Conservation (phyloP, 2,888 invertebrate species). For the Agonopterix subpropinquella region DNA sequence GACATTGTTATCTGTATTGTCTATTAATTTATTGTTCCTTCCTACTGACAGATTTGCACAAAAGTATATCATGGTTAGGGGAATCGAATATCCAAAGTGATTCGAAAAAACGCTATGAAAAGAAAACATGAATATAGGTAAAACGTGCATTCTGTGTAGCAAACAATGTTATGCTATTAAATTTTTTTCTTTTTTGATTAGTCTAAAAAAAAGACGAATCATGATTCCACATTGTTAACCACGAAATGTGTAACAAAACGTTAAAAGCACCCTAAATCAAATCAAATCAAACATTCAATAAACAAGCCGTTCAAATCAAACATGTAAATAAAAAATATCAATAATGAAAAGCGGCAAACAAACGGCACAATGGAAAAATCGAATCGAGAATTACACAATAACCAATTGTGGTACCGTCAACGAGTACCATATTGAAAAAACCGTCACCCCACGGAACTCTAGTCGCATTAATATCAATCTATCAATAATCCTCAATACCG, state of each 20-base stretch:
- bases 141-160: too few relatives aligned
- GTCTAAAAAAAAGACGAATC: slow-evolving; percentile 2
- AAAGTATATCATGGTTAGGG: neutral
- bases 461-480: slow-evolving; percentile 65
- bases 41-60: slow-evolving; percentile 16
- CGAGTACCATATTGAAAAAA: slow-evolving; percentile 56
- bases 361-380: slow-evolving; percentile 36
- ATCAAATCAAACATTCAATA: slow-evolving; percentile 25
- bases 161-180: too few relatives aligned
- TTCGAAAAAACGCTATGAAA: too few relatives aligned
- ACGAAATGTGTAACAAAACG: slow-evolving; percentile 21
- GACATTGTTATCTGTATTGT: slow-evolving; percentile 55
- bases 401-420: slow-evolving; percentile 65
- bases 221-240: neutral
- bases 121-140: too few relatives aligned
- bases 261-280: slow-evolving; percentile 19
- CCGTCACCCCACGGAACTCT: slow-evolving; percentile 48
- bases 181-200: slow-evolving; percentile 2
- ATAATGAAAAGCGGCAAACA: slow-evolving; percentile 40
- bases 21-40: slow-evolving; percentile 50
- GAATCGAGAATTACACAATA: slow-evolving; percentile 57
- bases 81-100: neutral
- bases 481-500: slow-evolving; percentile 66
- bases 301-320: slow-evolving; percentile 25
- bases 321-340: slow-evolving; percentile 36